Evolutionary conservation across 1,140 invertebrate genomes (phyloP), one percentile per base, ranked within the genome.

Genomic region (Drosophila lacertosa): DNA sequence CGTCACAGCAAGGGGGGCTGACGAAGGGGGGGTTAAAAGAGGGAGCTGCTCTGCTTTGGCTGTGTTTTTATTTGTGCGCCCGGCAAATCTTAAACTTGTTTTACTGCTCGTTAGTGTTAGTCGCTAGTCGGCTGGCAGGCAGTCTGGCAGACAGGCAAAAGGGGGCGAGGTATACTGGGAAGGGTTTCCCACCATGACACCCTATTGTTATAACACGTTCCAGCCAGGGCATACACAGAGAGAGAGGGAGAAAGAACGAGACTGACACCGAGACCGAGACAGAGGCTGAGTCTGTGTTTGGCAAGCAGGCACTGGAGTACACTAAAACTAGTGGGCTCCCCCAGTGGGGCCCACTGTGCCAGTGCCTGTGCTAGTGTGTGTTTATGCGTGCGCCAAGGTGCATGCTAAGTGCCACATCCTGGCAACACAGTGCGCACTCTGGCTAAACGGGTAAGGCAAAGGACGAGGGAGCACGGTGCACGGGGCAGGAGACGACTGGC

Each of bases 41-140:
- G 24, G 6, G 32, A 9, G 7, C 5, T 24, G 50, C 11, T n/a
- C 11, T 22, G 0, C 57, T 60, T 51, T 63, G 77, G 35, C 47
- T 75, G 58, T 86, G 82, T 77, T 82, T 88, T 88, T 88, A 88
- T 88, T 82, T 88, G 82, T 79, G 70, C 13, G 66, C 73, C 73
- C 74, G 74, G 83, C 78, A 88, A 86, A 88, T 88, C 82, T 88
- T 88, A 88, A 88, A 84, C 82, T 88, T 88, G 82, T 88, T 88
- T 88, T 88, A 88, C 82, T 88, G 82, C 82, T 88, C 82, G 82
- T 88, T 88, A 88, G 82, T 88, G 82, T 88, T 82, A 72, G 82
- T 74, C 77, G 77, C 68, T n/a, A n/a, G n/a, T 51, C 50, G 63
- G 18, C 63, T 77, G 74, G 78, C 57, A 57, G 42, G 59, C 35